phyloP scores from a whole-genome alignment of 2,888 invertebrate species.

The Cynaeus angustus region DNA sequence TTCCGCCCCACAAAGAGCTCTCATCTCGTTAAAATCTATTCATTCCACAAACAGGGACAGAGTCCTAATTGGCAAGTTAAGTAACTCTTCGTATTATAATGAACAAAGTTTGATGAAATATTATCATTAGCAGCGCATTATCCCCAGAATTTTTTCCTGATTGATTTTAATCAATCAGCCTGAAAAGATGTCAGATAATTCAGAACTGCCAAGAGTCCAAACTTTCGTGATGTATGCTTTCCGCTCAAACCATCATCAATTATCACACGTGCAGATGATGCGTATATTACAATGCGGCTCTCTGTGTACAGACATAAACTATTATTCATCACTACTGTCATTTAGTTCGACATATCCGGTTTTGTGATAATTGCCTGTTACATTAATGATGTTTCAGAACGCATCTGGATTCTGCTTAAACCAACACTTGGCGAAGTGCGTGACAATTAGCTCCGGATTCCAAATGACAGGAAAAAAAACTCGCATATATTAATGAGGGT shows the following conservation, averaged over 20 bases:
- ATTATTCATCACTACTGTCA: conserved; percentile 37
- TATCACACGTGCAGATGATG: conserved; percentile 32
- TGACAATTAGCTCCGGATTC: too few species aligned
- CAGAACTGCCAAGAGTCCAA: conserved; percentile 2
- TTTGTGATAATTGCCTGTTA: conserved; percentile 37
- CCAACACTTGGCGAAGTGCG: not conserved
- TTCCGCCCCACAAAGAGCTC: not conserved
- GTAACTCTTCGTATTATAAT: conserved; percentile 14
- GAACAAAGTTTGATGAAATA: conserved; percentile 14
- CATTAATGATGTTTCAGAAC: conserved; percentile 27
- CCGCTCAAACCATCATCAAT: conserved; percentile 22
- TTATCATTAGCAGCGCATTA: conserved; percentile 2
- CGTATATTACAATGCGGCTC: conserved; percentile 20
- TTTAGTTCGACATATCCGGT: conserved; percentile 36
- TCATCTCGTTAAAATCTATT: conserved; percentile 1
- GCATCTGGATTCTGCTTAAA: conserved; percentile 17
- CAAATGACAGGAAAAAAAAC: too few species aligned
- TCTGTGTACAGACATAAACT: conserved; percentile 24
- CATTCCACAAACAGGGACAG: not conserved
- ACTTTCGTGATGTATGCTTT: too few species aligned
- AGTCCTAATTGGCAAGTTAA: conserved; percentile 15
- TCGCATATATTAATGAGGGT: too few species aligned
- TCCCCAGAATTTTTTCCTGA: not conserved
- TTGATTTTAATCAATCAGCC: conserved; percentile 20
- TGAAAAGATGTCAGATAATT: not conserved